A percentile compares a stretch with the other conserved stretches of the same genome.
Conservation (phyloP, 2,113 vertebrate species). For the Cyanistes caeruleus region DNA sequence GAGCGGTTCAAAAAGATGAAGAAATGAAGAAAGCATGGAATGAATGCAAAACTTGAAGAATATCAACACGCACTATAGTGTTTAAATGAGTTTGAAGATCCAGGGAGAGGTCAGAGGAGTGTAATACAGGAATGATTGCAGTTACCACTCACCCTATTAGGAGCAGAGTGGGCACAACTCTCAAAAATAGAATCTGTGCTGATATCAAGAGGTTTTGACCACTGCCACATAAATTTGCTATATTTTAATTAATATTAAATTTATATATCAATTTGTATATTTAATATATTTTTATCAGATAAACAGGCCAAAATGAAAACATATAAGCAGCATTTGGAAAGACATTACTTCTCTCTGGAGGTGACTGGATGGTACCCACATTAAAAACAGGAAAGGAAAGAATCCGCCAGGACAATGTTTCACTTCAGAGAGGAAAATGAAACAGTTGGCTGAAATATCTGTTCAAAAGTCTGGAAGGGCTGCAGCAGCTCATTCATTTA, state of each 20-base stretch:
- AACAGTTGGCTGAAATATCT: neutral
- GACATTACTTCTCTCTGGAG: neutral
- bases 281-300: neutral
- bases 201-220: neutral
- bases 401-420: neutral
- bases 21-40: neutral
- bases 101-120: neutral
- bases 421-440: neutral
- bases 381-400: neutral
- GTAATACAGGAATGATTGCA: neutral
- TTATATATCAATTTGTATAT: too few species aligned
- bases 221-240: accelerated
- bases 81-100: neutral
- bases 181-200: accelerated
- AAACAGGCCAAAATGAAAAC: neutral
- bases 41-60: neutral
- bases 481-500: neutral
- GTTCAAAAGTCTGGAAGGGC: neutral
- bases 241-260: neutral
- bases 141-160: accelerated
- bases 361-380: neutral
- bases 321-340: neutral
- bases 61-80: neutral
- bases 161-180: neutral
- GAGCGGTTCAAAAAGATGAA: neutral